A percentile compares a stretch with the other conserved stretches of the same genome.
Conservation (phyloP, 37 sponge, comb jelly and placozoan species). For the Ephydatia muelleri region DNA sequence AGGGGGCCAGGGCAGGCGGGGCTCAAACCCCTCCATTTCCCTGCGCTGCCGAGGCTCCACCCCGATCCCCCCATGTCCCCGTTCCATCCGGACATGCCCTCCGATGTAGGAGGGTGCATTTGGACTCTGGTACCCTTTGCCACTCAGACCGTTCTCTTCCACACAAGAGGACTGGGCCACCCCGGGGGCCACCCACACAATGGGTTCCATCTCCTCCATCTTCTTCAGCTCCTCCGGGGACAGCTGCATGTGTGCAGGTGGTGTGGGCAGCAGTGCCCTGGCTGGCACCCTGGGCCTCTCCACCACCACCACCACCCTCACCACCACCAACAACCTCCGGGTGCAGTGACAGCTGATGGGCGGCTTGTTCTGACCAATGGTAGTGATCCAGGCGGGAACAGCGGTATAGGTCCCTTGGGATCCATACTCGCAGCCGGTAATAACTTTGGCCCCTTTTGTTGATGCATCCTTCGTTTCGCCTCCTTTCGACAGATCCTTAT, state of each 20-base stretch:
- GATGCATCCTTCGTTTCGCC: background rate
- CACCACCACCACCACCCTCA: background rate
- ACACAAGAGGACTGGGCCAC: background rate
- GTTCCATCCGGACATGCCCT: constrained; percentile 4
- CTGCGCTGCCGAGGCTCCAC: background rate
- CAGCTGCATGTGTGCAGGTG: constrained; percentile 17
- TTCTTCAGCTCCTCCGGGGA: constrained; percentile 18
- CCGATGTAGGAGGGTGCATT: background rate
- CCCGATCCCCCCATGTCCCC: constrained; percentile 2
- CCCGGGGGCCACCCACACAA: constrained; percentile 46
- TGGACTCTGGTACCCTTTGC: background rate
- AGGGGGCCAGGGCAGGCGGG: background rate
- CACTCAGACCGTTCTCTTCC: background rate
- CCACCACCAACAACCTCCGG: background rate
- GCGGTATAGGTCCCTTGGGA: background rate
- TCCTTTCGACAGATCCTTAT: background rate
- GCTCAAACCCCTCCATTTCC: background rate
- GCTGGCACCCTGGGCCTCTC: background rate
- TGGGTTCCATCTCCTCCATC: constrained; percentile 12
- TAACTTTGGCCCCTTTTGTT: background rate
- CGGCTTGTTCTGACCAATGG: background rate
- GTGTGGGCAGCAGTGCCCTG: constrained; percentile 49
- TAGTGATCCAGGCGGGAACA: background rate
- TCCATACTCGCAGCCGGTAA: background rate
- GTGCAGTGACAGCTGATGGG: background rate